phyloP scores from a whole-genome alignment of 2,797 vertebrate species.

The Scolopax bukidnonensis region DNA sequence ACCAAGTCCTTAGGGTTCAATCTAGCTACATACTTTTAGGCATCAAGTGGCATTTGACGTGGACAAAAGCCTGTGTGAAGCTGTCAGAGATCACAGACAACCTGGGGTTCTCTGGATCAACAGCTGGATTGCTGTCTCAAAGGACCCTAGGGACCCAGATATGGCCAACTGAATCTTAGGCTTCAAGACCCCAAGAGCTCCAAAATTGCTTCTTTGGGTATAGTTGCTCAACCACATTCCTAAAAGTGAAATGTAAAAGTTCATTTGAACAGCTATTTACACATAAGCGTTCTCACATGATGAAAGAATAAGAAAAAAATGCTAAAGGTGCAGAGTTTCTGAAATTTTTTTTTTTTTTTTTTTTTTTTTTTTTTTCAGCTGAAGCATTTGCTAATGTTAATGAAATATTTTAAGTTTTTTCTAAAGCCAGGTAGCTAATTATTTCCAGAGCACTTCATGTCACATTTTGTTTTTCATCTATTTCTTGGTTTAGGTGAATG shows the following conservation, averaged over 20 bases:
- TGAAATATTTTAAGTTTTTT: not conserved
- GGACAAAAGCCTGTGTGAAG: not conserved
- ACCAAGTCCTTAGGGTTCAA: accelerated
- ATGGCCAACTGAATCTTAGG: not conserved
- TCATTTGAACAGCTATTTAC: not conserved
- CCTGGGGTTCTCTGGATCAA: not conserved
- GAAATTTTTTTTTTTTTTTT: not conserved
- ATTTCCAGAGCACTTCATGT: not conserved
- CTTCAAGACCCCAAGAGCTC: not conserved
- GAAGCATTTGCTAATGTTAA: not conserved
- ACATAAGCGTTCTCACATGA: not conserved
- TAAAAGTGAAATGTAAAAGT: not conserved
- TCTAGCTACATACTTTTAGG: not conserved
- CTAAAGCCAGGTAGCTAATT: not conserved
- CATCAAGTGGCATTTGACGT: not conserved
- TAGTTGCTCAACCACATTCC: not conserved
- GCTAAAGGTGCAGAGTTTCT: not conserved
- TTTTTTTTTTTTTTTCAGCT: not conserved
- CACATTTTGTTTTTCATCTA: not conserved
- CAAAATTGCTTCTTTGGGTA: not conserved
- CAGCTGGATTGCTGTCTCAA: not conserved
- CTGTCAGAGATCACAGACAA: not conserved
- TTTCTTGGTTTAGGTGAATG: not conserved
- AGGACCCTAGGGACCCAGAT: not conserved
- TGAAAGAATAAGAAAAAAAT: not conserved